Percentiles rank a stretch among this genome's conserved stretches.
Evolutionary conservation across 2,888 invertebrate genomes (phyloP).

Genomic region (Lasius fuliginosus): DNA sequence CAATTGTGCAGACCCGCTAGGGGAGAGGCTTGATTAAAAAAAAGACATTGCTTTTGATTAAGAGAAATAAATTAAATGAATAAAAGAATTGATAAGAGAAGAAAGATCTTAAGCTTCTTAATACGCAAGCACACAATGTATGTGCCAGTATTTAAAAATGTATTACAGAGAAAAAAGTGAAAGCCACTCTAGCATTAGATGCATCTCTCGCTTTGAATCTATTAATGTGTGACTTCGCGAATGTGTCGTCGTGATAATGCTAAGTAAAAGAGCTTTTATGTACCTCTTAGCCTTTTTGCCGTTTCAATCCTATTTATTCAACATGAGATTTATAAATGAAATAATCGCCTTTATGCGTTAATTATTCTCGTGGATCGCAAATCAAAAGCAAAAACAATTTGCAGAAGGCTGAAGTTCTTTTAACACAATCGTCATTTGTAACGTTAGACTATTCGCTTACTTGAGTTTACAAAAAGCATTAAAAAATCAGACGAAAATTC

Average conservation of each 20-base stretch:
- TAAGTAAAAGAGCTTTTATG: conserved; percentile 2
- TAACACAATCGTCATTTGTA: neutral
- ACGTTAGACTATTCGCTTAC: neutral
- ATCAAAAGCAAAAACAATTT: neutral
- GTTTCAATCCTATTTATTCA: conserved; percentile 15
- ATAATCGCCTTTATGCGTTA: conserved; percentile 26
- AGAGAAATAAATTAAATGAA: neutral
- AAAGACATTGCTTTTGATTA: neutral
- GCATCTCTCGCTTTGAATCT: neutral
- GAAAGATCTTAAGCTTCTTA: neutral
- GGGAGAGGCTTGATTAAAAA: neutral
- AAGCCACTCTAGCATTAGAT: neutral
- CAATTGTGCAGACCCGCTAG: neutral
- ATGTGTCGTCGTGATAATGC: neutral
- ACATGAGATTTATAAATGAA: neutral
- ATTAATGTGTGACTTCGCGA: neutral
- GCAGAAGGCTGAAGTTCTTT: neutral
- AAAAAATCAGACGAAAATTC: neutral
- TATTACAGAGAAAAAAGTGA: neutral
- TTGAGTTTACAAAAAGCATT: neutral
- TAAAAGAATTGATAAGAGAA: neutral
- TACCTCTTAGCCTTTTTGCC: neutral
- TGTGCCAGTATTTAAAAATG: neutral
- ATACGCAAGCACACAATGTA: neutral
- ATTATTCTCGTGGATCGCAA: neutral